A percentile compares a stretch with the other conserved stretches of the same genome.
These are phyloP conservation scores for Drosophila nigrodunni DNA, from an alignment of 1,140 invertebrate genomes.

Conservation along the genomic window DNA sequence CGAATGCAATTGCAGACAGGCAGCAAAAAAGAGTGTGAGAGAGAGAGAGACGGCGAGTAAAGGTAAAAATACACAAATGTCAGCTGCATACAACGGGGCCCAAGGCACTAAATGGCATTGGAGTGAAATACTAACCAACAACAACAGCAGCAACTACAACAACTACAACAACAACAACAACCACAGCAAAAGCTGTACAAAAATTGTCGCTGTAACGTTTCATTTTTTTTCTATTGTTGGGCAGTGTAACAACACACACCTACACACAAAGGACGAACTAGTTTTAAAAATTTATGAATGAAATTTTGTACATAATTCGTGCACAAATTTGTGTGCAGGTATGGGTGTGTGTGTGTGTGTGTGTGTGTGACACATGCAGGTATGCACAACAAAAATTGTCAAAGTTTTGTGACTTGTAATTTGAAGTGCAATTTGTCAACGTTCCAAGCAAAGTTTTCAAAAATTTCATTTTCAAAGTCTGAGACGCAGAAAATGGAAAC, in stretches of 20 bases:
- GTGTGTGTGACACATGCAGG: slow-evolving; percentile 2
- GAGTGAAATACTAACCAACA: slow-evolving; percentile 44
- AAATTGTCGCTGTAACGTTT: slow-evolving; percentile 42
- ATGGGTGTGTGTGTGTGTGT: slow-evolving; percentile 29
- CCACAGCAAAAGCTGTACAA: slow-evolving; percentile 4
- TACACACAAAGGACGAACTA: slow-evolving; percentile 15
- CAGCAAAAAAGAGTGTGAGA: slow-evolving; percentile 1
- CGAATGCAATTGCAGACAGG: slow-evolving; percentile 28
- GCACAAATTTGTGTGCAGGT: slow-evolving; percentile 23
- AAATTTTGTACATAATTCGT: slow-evolving; percentile 55
- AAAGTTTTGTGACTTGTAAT: slow-evolving; percentile 43
- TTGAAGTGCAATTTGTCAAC: slow-evolving; percentile 49
- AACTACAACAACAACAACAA: slow-evolving; percentile 34
- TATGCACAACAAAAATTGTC: slow-evolving; percentile 27
- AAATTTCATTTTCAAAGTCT: slow-evolving; percentile 31
- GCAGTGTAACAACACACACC: slow-evolving; percentile 57
- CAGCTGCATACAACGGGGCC: slow-evolving; percentile 58
- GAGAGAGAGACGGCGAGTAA: slow-evolving; percentile 5
- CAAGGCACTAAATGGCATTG: slow-evolving; percentile 48
- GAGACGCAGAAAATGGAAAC: background rate
- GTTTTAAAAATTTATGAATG: slow-evolving; percentile 76
- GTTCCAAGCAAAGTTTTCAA: slow-evolving; percentile 14
- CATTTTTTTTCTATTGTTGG: slow-evolving; percentile 49
- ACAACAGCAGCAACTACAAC: slow-evolving; percentile 30
- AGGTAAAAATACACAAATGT: slow-evolving; percentile 52